Conservation (phyloP, 2,113 vertebrate species). For the Ptyas mucosa region DNA sequence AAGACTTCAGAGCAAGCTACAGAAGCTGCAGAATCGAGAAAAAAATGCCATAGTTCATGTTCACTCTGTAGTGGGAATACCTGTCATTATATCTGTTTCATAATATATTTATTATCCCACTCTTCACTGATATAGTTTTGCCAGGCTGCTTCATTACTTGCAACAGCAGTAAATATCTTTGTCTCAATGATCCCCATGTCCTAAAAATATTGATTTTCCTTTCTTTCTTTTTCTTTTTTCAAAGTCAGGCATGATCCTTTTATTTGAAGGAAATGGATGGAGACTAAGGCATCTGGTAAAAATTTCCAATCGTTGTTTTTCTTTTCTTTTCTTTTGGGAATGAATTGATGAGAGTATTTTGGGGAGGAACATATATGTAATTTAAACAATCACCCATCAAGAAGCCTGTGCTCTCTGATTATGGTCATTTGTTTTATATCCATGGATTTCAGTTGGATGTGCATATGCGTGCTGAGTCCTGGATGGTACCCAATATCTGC, state of each 20-base stretch:
- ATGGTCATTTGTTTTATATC: not conserved
- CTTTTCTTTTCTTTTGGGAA: conserved; percentile 67
- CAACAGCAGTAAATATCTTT: not conserved
- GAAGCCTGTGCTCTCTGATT: conserved; percentile 30
- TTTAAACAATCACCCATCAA: conserved; percentile 20
- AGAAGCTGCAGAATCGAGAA: rapidly evolving
- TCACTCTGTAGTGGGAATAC: not conserved
- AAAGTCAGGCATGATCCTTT: conserved; percentile 44
- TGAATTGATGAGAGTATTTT: conserved; percentile 59
- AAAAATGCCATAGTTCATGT: not conserved
- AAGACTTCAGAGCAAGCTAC: not conserved
- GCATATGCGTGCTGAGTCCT: not conserved
- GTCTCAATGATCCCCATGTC: not conserved
- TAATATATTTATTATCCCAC: not conserved
- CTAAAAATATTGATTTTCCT: not conserved
- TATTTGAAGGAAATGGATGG: conserved; percentile 56
- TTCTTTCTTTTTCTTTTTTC: too few species aligned
- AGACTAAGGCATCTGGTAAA: conserved; percentile 65
- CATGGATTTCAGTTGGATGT: not conserved
- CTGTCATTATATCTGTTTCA: not conserved
- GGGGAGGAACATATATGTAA: conserved; percentile 51
- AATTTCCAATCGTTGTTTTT: conserved; percentile 69
- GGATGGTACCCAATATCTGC: conserved; percentile 20
- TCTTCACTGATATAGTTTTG: not conserved
- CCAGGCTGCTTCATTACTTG: not conserved